Evolutionary conservation across 30 jellyfish, hydroid and myxozoan species (phyloP).

Genomic region (Catostylus mosaicus): DNA sequence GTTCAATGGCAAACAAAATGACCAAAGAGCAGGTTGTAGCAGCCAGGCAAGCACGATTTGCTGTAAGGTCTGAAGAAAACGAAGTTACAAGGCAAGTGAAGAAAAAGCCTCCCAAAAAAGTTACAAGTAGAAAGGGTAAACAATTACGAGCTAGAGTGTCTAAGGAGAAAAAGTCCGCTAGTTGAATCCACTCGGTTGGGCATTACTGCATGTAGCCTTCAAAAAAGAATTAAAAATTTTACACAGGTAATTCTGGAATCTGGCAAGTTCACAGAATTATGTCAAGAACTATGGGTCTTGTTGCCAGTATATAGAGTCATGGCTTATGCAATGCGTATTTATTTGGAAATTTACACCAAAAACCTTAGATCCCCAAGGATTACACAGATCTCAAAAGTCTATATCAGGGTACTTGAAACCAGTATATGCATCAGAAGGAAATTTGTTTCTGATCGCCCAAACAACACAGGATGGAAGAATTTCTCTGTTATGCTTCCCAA

Average conservation of each 20-base stretch:
- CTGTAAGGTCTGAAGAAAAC: neutral
- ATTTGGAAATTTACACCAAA: too few species aligned
- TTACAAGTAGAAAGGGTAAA: neutral
- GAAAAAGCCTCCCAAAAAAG: conserved; percentile 1
- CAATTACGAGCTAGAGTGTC: neutral
- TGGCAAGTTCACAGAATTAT: neutral
- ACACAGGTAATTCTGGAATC: neutral
- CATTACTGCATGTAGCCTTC: too few species aligned
- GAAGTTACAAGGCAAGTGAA: neutral
- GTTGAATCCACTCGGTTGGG: too few species aligned
- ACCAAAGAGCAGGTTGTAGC: conserved; percentile 17
- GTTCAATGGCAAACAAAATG: conserved; percentile 10
- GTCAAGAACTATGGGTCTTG: too few species aligned
- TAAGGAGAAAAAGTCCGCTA: conserved; percentile 3
- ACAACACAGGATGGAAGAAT: conserved; percentile 35
- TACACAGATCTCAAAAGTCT: neutral
- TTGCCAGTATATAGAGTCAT: too few species aligned
- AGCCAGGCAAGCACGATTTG: conserved; percentile 18
- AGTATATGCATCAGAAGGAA: conserved; percentile 33
- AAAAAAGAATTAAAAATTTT: too few species aligned
- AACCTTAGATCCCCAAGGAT: neutral
- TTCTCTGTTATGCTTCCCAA: conserved; percentile 37
- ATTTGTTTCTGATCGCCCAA: conserved; percentile 24
- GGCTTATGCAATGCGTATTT: too few species aligned
- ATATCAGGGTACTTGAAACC: conserved; percentile 31